Conservation (phyloP, 2,888 invertebrate genomes). For the Sialis fuliginosa region DNA sequence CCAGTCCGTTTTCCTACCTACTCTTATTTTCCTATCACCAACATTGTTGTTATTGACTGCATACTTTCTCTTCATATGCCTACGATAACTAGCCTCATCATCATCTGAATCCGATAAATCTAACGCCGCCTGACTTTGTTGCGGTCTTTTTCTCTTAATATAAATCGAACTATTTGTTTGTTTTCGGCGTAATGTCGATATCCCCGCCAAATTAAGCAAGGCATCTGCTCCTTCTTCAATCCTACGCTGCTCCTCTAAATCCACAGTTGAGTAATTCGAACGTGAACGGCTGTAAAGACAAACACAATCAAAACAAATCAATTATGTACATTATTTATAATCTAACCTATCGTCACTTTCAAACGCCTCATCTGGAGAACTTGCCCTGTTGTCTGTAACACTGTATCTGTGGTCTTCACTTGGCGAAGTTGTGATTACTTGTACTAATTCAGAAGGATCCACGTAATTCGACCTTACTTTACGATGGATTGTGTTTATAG, state of each 20-base stretch:
- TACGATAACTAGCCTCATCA: not conserved
- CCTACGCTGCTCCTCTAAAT: constrained; percentile 48
- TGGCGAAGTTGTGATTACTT: constrained; percentile 70
- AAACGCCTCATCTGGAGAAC: constrained; percentile 36
- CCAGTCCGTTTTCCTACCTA: not conserved
- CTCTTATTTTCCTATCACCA: not conserved
- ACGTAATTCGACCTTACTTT: constrained; percentile 14
- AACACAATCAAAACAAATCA: not conserved
- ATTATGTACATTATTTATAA: not conserved
- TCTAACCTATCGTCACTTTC: constrained; percentile 35
- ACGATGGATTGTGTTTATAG: constrained; percentile 28
- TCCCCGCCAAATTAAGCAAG: constrained; percentile 53
- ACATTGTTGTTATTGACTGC: not conserved
- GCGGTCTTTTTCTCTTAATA: not conserved
- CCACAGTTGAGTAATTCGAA: constrained; percentile 17
- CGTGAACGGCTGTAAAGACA: constrained; percentile 13
- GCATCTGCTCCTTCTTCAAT: constrained; percentile 68
- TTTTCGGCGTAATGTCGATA: constrained; percentile 16
- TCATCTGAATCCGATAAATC: not conserved
- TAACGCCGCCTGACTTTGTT: not conserved
- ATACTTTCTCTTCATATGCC: not conserved
- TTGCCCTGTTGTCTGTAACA: constrained; percentile 27
- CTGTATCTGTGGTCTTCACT: constrained; percentile 92
- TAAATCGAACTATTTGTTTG: not conserved
- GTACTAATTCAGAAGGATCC: constrained; percentile 22